Evolutionary conservation across 2,113 vertebrate species (phyloP).

Genomic region (Rhipidura dahli): DNA sequence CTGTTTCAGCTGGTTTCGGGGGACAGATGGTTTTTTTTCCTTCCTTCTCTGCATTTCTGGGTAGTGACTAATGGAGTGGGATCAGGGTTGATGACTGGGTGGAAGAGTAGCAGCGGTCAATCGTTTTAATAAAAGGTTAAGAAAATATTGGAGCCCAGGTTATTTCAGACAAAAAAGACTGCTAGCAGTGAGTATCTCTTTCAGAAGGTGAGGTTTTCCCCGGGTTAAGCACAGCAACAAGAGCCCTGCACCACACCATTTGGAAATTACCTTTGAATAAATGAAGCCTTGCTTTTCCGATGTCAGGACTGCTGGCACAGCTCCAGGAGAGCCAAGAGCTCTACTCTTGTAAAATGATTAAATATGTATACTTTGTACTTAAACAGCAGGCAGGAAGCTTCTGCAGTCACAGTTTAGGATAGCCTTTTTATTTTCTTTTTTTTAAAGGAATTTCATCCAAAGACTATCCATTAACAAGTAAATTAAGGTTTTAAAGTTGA

Average conservation of each 20-base stretch:
- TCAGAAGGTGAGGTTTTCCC: background rate
- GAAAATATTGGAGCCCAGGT: background rate
- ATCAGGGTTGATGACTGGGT: background rate
- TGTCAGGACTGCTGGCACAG: background rate
- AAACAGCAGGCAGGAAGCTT: constrained; percentile 17
- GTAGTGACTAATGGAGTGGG: rapidly evolving
- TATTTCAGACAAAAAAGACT: background rate
- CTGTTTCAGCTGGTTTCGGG: background rate
- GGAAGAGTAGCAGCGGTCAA: rapidly evolving
- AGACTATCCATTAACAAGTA: constrained; percentile 32
- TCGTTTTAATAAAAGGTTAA: background rate
- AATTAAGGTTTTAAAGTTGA: constrained; percentile 46
- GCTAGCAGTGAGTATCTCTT: background rate
- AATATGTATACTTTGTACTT: constrained; percentile 29
- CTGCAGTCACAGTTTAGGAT: background rate
- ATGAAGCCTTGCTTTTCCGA: background rate
- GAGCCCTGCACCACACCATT: background rate
- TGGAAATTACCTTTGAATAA: background rate
- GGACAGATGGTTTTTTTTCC: background rate
- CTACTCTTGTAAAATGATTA: constrained; percentile 42
- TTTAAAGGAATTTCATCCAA: background rate
- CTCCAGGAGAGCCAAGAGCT: constrained; percentile 24
- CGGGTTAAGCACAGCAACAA: background rate
- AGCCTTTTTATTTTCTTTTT: background rate
- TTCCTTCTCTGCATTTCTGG: background rate